Evolutionary conservation across 2,797 vertebrate species (phyloP).

Genomic region (Galago senegalensis): DNA sequence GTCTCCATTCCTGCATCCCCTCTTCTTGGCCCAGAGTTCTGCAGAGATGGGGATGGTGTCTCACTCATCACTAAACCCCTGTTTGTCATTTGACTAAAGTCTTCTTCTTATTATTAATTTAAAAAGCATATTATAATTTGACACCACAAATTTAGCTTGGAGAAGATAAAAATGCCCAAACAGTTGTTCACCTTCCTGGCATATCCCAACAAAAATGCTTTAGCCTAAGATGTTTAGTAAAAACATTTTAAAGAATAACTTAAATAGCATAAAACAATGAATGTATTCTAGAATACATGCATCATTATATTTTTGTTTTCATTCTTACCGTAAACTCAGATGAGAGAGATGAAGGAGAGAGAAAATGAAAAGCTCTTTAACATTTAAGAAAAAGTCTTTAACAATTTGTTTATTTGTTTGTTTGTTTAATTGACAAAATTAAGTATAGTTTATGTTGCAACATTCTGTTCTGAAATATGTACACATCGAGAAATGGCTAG

Average conservation of each 20-base stretch:
- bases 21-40: neutral
- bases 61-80: neutral
- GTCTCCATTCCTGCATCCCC: neutral
- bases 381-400: neutral
- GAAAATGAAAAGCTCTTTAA: neutral
- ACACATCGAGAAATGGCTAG: neutral
- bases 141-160: neutral
- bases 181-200: neutral
- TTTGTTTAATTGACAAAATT: neutral
- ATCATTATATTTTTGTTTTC: slow-evolving; percentile 60
- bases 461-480: neutral
- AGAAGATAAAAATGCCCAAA: neutral
- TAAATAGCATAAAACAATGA: slow-evolving; percentile 61
- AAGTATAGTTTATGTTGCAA: neutral
- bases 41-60: neutral
- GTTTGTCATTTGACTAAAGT: neutral
- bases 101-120: neutral
- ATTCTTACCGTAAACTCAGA: neutral
- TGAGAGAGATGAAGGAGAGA: slow-evolving; percentile 53
- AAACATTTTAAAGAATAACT: neutral
- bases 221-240: neutral
- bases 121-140: slow-evolving; percentile 31
- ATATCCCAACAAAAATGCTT: neutral
- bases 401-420: neutral
- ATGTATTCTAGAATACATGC: slow-evolving; percentile 40